Evolutionary conservation across 1,140 invertebrate species (phyloP), one percentile per base, ranked within the genome.

Genomic region (Lepidostoma basale): DNA sequence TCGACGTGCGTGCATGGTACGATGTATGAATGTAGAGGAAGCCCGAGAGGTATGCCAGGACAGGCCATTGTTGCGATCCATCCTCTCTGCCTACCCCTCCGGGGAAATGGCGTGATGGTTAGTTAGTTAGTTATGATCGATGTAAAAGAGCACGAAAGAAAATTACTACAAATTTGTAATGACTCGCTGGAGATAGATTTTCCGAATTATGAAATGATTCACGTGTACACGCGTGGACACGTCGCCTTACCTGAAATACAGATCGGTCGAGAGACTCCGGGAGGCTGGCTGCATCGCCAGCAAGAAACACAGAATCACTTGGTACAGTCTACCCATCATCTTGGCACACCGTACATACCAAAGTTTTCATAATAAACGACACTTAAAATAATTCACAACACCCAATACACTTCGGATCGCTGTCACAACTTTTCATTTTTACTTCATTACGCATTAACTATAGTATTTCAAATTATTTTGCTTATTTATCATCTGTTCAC

Each of bases 221-320:
- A n/a, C n/a, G n/a, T n/a, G n/a, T n/a, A n/a, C n/a, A n/a, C n/a
- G n/a, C n/a, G n/a, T n/a, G n/a, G n/a, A n/a, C n/a, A n/a, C n/a
- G n/a, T n/a, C n/a, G n/a, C n/a, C 59, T 72, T 67, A 72, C 70
- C 70, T 72, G 44, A 66, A 69, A 40, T 69, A 73, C 16, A 73
- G 52, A 42, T 73, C 71, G 6, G 71, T 73, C 2, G 64, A 69
- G 10, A 73, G 67, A 47, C 71, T 73, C 49, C 62, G 67, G 3
- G 71, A 73, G 8, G 71, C 63, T 2, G 71, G 71, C 62, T 73
- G 71, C 67, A 67, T 73, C 6, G 71, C 63, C 20, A 73, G n/a
- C 63, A 73, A 49, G 22, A 73, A 69, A 63, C 71, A 73, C 44
- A 73, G 25, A 16, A 73, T 45, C 44, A 73, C 64, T 67, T 69